Base-by-base conservation (phyloP, 2,797 vertebrate genomes). In the Uromys caudimaculatus region DNA sequence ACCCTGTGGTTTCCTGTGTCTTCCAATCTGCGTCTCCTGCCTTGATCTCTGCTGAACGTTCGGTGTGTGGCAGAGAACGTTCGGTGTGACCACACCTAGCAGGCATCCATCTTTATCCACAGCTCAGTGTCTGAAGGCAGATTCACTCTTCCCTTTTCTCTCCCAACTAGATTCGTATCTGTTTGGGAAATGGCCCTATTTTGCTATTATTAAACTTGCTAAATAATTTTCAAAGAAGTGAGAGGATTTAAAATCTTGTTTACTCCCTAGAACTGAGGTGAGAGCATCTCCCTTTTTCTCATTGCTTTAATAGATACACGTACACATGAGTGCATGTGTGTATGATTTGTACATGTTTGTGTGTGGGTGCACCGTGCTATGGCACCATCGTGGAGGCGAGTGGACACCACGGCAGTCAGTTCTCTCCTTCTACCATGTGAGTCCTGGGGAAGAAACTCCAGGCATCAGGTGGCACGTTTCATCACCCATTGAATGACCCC, bases 191-290 rank as follows among this genome's bases (percentile, higher is more conserved):
- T n/a, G 13, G 16, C 79, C 91, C 24, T 75, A 62, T 52, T 93
- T 62, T 82, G 47, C 69, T 81, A 62, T 71, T 86, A n/a, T 29
- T 4, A 84, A 94, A 73, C 24, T 56, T 64, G 17, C 32, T 73
- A 56, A 82, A 77, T 56, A 86, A 21, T 52, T 87, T 84, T 83
- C 41, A 88, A 79, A 95, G 44, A 89, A 9, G 35, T 24, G 16
- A 29, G 58, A 90, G 17, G 3, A 54, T 78, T 38, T 14, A 89
- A 73, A 62, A 77, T 27, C 54, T 64, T 35, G 44, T 3, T 3
- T 78, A 29, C 38, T 85, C 13, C 47, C 27, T 60, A 60, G 52
- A 6, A 8, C 4, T 21, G 7, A 83, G 29, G 8, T 47, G 35
- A 12, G 86, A 91, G 14, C 32, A 11, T 93, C 58, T 38, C 24